These are phyloP conservation scores for Toxonevra muliebris DNA, from an alignment of 2,888 invertebrate species.

Conservation along the genomic window DNA sequence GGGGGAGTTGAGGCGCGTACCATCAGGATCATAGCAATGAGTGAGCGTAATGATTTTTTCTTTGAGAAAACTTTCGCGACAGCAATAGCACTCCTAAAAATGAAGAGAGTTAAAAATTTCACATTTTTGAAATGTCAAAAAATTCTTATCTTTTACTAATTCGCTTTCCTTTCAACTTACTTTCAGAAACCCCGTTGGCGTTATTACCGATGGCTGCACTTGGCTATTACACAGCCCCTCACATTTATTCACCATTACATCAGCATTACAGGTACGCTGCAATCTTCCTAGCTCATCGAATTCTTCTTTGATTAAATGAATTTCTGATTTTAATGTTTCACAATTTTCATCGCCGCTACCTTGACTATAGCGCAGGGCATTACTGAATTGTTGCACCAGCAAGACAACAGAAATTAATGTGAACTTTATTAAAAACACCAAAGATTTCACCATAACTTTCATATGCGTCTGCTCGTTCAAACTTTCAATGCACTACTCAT, in stretches of 20 bases:
- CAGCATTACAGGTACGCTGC: slow-evolving; percentile 87
- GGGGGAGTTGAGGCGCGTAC: slow-evolving; percentile 76
- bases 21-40: slow-evolving; percentile 91
- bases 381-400: slow-evolving; percentile 8
- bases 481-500: slow-evolving; percentile 7
- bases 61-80: slow-evolving; percentile 85
- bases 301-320: slow-evolving; percentile 92
- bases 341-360: slow-evolving; percentile 77
- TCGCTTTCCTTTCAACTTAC: slow-evolving; percentile 45
- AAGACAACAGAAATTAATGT: slow-evolving; percentile 42
- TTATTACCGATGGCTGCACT: slow-evolving; percentile 89
- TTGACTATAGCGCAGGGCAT: slow-evolving; percentile 54
- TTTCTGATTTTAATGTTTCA: slow-evolving; percentile 85
- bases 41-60: slow-evolving; percentile 81
- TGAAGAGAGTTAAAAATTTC: background rate
- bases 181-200: slow-evolving; percentile 88
- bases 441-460: slow-evolving; percentile 29
- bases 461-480: background rate
- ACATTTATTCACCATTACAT: slow-evolving; percentile 90
- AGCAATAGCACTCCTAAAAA: slow-evolving; percentile 85
- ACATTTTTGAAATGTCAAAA: too few species aligned
- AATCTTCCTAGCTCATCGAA: slow-evolving; percentile 87
- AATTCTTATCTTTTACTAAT: background rate
- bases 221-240: slow-evolving; percentile 93
- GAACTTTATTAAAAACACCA: slow-evolving; percentile 43